phyloP scores from a whole-genome alignment of 2,113 vertebrate genomes.

The Platysternon megacephalum region DNA sequence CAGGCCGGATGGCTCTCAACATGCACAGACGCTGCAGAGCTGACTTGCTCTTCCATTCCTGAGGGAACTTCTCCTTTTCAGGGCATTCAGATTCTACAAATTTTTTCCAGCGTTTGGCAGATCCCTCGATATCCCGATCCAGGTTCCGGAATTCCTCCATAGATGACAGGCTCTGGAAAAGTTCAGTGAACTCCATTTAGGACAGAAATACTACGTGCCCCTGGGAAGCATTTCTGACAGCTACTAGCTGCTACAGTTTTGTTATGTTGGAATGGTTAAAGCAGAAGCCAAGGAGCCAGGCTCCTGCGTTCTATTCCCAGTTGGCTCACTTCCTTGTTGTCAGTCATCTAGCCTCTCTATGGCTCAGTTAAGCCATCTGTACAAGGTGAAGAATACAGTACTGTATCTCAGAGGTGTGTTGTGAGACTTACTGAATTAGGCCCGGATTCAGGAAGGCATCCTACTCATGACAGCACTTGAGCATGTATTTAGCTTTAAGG shows the following conservation, averaged over 20 bases:
- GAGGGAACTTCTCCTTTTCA: conserved; percentile 94
- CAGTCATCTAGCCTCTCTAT: neutral
- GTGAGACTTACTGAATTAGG: neutral
- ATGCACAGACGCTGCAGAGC: conserved; percentile 91
- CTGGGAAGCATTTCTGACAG: rapidly evolving
- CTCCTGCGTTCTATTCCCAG: too few species aligned
- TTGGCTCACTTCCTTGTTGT: neutral
- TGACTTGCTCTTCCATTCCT: conserved; percentile 95
- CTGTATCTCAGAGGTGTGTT: neutral
- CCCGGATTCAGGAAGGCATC: neutral
- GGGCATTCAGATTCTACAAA: conserved; percentile 94
- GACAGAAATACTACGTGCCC: rapidly evolving
- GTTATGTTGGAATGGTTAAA: neutral
- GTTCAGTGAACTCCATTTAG: neutral
- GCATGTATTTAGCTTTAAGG: neutral
- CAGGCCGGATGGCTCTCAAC: conserved; percentile 87
- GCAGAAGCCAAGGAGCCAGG: neutral
- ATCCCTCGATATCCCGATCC: conserved; percentile 93
- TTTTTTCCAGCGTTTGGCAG: conserved; percentile 95
- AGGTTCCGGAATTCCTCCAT: conserved; percentile 93
- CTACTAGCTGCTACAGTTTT: neutral
- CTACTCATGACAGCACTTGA: neutral
- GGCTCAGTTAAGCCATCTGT: neutral
- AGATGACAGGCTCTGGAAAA: conserved; percentile 84
- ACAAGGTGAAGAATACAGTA: neutral